These are phyloP conservation scores for Neoarius graeffei DNA, from an alignment of 2,113 vertebrate genomes.

Conservation along the genomic window DNA sequence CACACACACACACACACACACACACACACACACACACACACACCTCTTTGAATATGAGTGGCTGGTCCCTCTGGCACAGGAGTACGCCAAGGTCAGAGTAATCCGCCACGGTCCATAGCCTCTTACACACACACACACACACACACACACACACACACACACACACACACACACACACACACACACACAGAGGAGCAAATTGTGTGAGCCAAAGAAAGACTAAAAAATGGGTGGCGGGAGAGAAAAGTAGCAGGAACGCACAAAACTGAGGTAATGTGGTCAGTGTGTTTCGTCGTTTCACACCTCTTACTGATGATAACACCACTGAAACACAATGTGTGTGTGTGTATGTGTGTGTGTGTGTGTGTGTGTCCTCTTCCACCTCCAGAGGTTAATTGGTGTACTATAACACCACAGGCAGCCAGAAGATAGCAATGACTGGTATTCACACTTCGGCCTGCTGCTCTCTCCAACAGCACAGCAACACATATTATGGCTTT, in stretches of 20 bases:
- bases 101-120: conserved; percentile 42
- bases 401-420: conserved; percentile 70
- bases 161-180: not conserved
- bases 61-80: conserved; percentile 45
- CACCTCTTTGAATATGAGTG: conserved; percentile 21
- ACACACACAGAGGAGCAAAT: not conserved
- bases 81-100: conserved; percentile 58
- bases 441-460: conserved; percentile 70
- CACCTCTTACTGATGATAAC: conserved; percentile 7
- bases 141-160: not conserved
- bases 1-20: conserved; percentile 26
- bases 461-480: conserved; percentile 55
- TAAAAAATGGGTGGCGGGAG: not conserved
- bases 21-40: not conserved
- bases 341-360: conserved; percentile 49
- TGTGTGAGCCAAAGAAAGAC: not conserved
- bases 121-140: not conserved
- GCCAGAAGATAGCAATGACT: conserved; percentile 67
- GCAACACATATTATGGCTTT: not conserved
- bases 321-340: not conserved
- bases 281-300: conserved; percentile 24
- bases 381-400: conserved; percentile 65
- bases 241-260: not conserved
- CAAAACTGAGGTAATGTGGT: not conserved
- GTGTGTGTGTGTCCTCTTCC: conserved; percentile 54